phyloP scores from a whole-genome alignment of 2,113 vertebrate genomes.

The Leucoraja erinaceus region DNA sequence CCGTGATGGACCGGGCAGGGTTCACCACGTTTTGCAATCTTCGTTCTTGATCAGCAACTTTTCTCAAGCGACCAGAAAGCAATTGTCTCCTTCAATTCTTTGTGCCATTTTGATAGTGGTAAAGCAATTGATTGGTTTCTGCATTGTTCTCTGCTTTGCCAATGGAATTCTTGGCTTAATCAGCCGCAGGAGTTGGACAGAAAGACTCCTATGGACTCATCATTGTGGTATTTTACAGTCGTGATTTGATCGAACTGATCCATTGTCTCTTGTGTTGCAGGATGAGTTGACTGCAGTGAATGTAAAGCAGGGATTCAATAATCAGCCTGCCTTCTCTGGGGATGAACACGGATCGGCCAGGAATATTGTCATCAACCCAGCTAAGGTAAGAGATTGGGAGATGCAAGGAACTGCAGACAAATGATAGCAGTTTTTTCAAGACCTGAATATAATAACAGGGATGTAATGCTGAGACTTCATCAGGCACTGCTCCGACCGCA shows the following conservation, averaged over 20 bases:
- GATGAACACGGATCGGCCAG: conserved; percentile 64
- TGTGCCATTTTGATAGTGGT: not conserved
- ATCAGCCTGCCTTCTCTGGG: conserved; percentile 64
- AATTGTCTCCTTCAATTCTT: not conserved
- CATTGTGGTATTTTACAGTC: not conserved
- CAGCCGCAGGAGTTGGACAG: not conserved
- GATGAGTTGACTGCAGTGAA: conserved; percentile 67
- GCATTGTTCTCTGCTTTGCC: not conserved
- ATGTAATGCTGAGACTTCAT: too few species aligned
- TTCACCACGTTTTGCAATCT: too few species aligned
- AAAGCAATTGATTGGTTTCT: not conserved
- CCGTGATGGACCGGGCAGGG: too few species aligned
- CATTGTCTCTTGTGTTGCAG: conserved; percentile 45
- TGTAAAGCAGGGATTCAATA: conserved; percentile 67
- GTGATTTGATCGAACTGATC: not conserved
- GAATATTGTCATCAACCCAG: conserved; percentile 62
- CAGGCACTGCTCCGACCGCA: too few species aligned
- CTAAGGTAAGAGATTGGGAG: conserved; percentile 53
- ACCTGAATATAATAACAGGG: too few species aligned
- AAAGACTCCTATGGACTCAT: not conserved
- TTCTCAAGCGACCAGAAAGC: not conserved
- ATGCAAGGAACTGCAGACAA: too few species aligned
- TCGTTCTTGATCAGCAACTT: not conserved
- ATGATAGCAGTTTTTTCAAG: too few species aligned
- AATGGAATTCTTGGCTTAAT: not conserved